Conservation (phyloP, 2,888 invertebrate species). For the Sericinus montela region DNA sequence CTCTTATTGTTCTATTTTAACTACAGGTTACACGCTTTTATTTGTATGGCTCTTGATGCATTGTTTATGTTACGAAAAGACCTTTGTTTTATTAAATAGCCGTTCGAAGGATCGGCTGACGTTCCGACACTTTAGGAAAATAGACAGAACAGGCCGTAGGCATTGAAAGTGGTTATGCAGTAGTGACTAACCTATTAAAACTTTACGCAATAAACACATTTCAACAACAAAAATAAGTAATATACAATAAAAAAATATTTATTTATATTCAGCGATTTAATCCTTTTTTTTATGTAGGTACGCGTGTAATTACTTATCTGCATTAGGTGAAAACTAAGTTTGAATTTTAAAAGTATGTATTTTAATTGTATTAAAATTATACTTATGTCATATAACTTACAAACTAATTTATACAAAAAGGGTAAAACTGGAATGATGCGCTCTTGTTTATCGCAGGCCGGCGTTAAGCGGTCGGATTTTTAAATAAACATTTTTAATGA, state of each 20-base stretch:
- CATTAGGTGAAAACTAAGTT: too few species aligned
- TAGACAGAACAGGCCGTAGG: conserved; percentile 54
- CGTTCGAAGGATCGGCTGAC: conserved; percentile 42
- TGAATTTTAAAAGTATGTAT: too few species aligned
- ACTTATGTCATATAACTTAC: not conserved
- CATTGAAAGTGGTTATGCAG: conserved; percentile 41
- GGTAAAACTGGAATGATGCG: conserved; percentile 35
- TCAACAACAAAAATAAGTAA: not conserved
- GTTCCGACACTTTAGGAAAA: conserved; percentile 61
- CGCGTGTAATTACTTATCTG: too few species aligned
- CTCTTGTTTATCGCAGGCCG: conserved; percentile 39
- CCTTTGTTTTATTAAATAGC: conserved; percentile 62
- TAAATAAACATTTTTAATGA: conserved; percentile 80
- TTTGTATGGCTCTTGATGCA: conserved; percentile 40
- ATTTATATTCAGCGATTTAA: too few species aligned
- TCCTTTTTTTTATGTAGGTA: too few species aligned
- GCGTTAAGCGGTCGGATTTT: conserved; percentile 77
- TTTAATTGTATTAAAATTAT: not conserved
- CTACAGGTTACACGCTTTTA: too few species aligned
- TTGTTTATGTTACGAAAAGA: conserved; percentile 59
- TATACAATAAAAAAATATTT: not conserved
- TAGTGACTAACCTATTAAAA: conserved; percentile 5
- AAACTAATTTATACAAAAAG: not conserved
- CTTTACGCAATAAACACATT: not conserved
- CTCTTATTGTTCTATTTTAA: too few species aligned